Evolutionary conservation across 1,140 invertebrate genomes (phyloP).

Genomic region (Brachionus rotundiformis): DNA sequence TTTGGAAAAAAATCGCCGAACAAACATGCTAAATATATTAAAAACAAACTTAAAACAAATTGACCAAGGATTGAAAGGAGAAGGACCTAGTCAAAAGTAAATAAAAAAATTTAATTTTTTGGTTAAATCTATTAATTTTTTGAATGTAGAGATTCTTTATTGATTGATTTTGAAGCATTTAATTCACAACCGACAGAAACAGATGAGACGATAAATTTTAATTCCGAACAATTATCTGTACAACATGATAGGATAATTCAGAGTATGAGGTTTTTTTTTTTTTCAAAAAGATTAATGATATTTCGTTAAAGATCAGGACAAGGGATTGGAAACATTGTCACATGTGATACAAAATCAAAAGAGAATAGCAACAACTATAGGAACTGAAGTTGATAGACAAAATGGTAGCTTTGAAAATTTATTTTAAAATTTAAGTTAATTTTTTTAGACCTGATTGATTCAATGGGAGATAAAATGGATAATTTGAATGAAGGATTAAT

Average conservation of each 20-base stretch:
- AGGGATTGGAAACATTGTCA: conserved; percentile 37
- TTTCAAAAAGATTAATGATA: background rate
- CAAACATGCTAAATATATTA: conserved; percentile 15
- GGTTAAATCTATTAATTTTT: background rate
- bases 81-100: conserved; percentile 38
- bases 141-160: conserved; percentile 17
- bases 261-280: background rate
- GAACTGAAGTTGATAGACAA: conserved; percentile 46
- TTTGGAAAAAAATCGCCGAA: conserved; percentile 11
- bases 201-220: background rate
- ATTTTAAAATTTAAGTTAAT: background rate
- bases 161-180: conserved; percentile 34
- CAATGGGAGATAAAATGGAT: conserved; percentile 52
- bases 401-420: conserved; percentile 8
- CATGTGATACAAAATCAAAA: conserved; percentile 48
- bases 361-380: conserved; percentile 30
- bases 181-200: background rate
- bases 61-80: conserved; percentile 26
- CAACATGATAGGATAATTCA: conserved; percentile 40
- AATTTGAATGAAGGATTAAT: conserved; percentile 37
- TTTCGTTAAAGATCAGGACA: conserved; percentile 16
- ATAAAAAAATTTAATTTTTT: background rate
- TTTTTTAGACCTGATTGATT: conserved; percentile 27
- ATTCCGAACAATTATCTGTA: background rate
- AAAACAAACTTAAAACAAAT: conserved; percentile 9